These are phyloP conservation scores for Heteromormyrus szaboi DNA, from an alignment of 2,797 vertebrate species.

Conservation along the genomic window DNA sequence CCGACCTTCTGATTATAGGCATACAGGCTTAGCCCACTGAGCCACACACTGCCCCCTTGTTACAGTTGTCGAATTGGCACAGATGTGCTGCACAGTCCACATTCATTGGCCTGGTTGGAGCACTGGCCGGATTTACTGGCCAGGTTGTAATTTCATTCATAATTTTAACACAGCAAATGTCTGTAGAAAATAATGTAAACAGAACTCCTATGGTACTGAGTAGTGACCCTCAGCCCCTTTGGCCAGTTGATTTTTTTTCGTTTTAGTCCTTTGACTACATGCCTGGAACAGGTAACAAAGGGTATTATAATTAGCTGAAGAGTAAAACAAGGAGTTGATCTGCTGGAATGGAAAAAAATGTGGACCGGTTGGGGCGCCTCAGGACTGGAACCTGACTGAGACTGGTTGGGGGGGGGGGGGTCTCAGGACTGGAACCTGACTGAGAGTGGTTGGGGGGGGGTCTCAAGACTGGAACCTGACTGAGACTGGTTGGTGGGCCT, in stretches of 20 bases:
- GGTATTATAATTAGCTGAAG: neutral
- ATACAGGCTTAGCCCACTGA: no score
- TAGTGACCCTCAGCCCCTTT: neutral
- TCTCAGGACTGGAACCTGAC: no score
- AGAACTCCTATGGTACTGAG: neutral
- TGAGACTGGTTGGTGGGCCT: neutral
- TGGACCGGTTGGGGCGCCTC: neutral
- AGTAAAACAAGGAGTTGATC: neutral
- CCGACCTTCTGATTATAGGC: no score
- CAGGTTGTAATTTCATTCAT: neutral
- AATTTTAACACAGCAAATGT: neutral
- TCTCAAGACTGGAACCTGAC: no score
- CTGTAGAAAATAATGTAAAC: neutral
- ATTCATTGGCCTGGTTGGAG: neutral
- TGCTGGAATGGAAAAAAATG: neutral
- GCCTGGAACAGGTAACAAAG: neutral
- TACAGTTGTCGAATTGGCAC: neutral
- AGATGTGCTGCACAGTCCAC: neutral
- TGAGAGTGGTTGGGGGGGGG: no score
- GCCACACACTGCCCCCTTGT: neutral
- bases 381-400: neutral
- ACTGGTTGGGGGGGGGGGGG: neutral
- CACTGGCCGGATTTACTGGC: neutral
- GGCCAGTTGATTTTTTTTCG: neutral
- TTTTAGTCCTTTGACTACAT: neutral